phyloP scores from a whole-genome alignment of 2,113 vertebrate species.

The Ptychochromis oligacanthus region DNA sequence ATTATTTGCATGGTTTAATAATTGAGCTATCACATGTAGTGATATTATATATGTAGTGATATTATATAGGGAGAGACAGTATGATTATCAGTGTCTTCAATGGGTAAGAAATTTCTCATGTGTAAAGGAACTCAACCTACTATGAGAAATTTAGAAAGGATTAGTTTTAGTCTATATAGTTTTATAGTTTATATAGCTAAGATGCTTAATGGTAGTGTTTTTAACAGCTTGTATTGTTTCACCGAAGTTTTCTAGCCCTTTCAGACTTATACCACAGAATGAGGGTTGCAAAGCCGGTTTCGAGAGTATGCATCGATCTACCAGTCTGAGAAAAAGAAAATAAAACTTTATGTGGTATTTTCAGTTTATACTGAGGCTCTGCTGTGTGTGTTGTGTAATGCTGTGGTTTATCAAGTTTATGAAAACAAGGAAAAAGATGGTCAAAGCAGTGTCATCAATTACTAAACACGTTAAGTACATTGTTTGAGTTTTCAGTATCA shows the following conservation, averaged over 20 bases:
- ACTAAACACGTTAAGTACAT: neutral
- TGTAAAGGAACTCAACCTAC: neutral
- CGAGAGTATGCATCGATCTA: neutral
- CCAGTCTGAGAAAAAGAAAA: neutral
- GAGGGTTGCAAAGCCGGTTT: neutral
- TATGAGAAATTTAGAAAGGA: neutral
- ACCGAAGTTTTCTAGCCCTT: neutral
- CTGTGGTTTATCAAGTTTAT: neutral
- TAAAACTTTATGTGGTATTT: neutral
- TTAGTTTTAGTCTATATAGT: neutral
- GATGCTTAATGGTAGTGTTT: neutral
- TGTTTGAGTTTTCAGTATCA: neutral
- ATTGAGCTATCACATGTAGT: neutral
- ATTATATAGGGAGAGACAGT: neutral
- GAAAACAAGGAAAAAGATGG: neutral
- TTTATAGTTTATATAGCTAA: neutral
- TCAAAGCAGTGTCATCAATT: neutral
- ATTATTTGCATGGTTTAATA: neutral
- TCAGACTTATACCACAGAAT: neutral
- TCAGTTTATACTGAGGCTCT: neutral
- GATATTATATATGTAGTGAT: neutral
- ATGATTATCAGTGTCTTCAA: neutral
- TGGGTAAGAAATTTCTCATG: neutral
- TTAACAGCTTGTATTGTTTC: neutral
- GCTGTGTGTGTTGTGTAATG: neutral